Evolutionary conservation across 2,113 vertebrate species (phyloP).

Genomic region (Dendropsophus ebraccatus): DNA sequence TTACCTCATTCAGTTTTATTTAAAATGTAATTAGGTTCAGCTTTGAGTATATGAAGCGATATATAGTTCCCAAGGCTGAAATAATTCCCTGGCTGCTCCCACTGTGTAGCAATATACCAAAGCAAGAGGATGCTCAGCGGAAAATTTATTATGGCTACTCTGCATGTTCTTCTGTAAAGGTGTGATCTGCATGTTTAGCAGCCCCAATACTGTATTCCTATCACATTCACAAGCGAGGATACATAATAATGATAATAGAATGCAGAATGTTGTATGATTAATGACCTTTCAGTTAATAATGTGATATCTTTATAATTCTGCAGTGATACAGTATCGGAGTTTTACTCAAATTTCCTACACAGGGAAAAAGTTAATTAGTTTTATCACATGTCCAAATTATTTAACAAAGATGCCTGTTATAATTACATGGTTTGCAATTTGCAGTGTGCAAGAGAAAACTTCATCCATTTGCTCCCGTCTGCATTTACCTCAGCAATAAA

Average conservation of each 20-base stretch:
- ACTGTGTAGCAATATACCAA: slow-evolving; percentile 41
- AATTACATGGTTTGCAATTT: slow-evolving; percentile 21
- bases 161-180: slow-evolving; percentile 5
- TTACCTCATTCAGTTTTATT: slow-evolving; percentile 63
- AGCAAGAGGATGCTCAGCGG: neutral
- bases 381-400: slow-evolving; percentile 21
- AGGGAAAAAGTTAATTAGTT: slow-evolving; percentile 30
- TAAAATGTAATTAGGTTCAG: slow-evolving; percentile 65
- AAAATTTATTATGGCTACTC: slow-evolving; percentile 38
- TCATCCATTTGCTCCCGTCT: slow-evolving; percentile 25
- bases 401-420: slow-evolving; percentile 33
- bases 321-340: slow-evolving; percentile 17
- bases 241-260: neutral
- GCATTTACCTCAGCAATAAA: too few relatives aligned
- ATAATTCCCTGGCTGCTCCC: slow-evolving; percentile 61
- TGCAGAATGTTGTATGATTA: slow-evolving; percentile 22
- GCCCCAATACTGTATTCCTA: neutral
- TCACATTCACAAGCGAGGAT: neutral
- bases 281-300: neutral
- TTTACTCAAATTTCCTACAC: neutral
- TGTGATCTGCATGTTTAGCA: slow-evolving; percentile 21
- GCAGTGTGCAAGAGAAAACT: too few relatives aligned
- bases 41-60: slow-evolving; percentile 63
- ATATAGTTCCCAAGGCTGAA: slow-evolving; percentile 60
- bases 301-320: slow-evolving; percentile 3